phyloP scores from a whole-genome alignment of 2,113 vertebrate genomes.

The Phocoena sinus region DNA sequence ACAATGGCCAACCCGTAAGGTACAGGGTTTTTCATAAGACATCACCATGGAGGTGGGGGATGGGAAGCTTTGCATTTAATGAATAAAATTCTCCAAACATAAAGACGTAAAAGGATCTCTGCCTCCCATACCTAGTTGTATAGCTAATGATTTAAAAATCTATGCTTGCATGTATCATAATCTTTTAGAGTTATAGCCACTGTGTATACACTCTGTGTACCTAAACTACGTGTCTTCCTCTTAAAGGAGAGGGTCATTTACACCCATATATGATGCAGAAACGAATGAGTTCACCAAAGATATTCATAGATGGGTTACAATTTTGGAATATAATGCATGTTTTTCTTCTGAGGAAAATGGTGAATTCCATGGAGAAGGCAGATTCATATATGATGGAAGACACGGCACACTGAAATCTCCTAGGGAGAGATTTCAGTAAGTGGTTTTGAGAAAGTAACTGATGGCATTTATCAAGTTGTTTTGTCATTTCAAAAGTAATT shows the following conservation, averaged over 20 bases:
- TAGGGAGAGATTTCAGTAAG: background rate
- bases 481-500: constrained; percentile 20
- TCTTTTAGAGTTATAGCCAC: background rate
- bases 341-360: background rate
- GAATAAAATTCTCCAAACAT: background rate
- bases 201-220: background rate
- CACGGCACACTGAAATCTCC: background rate
- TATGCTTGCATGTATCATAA: background rate
- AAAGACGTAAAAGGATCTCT: background rate
- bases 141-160: background rate
- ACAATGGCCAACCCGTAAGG: background rate
- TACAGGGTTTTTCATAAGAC: background rate
- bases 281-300: background rate
- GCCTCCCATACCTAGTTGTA: background rate
- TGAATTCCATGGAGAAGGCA: background rate
- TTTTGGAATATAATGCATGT: background rate
- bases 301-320: background rate
- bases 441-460: background rate
- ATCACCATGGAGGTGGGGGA: background rate
- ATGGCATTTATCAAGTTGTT: background rate
- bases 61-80: background rate
- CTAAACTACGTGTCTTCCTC: background rate
- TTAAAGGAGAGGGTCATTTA: background rate
- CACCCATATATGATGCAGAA: background rate
- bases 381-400: background rate